Evolutionary conservation across 1,140 invertebrate species (phyloP), one percentile per base, ranked within the genome.

Genomic region (Ceratina japonica): DNA sequence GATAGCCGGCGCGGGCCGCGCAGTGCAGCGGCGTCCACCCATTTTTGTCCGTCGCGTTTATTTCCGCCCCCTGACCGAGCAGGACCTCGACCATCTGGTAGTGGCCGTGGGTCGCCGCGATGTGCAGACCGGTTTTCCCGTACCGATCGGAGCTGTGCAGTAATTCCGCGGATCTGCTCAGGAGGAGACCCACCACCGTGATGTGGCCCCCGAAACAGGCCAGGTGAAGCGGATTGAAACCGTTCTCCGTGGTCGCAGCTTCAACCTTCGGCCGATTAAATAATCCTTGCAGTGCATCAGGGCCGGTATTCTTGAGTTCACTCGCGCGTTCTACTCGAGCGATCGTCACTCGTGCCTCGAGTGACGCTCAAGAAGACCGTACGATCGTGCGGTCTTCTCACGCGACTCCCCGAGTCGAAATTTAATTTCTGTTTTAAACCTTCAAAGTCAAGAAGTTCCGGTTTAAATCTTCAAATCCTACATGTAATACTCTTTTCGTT

Each of bases 11-110:
- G 91, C 98, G 96, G 3, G 98, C 96, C 1, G 98, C 97, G 93
- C 97, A 99, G 93, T 99, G 99, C 81, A 99, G 92, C 37, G 98
- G 96, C 8, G 98, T 99, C 98, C 98, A 99, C 44, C 98, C 97
- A 91, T 99, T 98, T 93, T 98, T 98, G 91, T 99, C 99, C 77
- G 97, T 97, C 2, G 98, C 97, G 91, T 99, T 99, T 85, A 99
- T 99, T 93, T 99, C 98, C 22, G 98, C 98, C 27, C 98, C 99
- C 93, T 99, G 99, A 78, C 97, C 97, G 37, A 99, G 94, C 65
- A 99, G 94, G 1, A 99, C 96, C 90, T 99, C 98, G 0, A 99
- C 98, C 98, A 99, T 99, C 91, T 99, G 97, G 86, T 97, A 96
- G 91, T 99, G 98, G 8, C 99, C 99, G 87, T 99, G 96, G 51